These are phyloP conservation scores for Iphiclides podalirius DNA, from an alignment of 2,888 invertebrate genomes.

Conservation along the genomic window DNA sequence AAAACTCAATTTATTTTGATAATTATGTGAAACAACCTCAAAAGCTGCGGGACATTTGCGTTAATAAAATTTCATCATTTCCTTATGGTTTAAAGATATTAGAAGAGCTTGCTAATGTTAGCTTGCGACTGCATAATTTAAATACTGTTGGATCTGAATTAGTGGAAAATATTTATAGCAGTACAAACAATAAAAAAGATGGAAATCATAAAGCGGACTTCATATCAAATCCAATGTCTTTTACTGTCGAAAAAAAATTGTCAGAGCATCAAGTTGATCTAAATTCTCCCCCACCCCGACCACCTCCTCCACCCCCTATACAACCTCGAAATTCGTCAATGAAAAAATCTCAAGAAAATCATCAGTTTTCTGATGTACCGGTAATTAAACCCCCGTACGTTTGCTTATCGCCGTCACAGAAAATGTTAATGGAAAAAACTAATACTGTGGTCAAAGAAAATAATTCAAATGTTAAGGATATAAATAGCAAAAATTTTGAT, in stretches of 20 bases:
- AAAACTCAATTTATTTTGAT: conserved; percentile 32
- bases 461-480: conserved; percentile 83
- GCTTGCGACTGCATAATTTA: conserved; percentile 73
- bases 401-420: conserved; percentile 87
- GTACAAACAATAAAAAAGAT: neutral
- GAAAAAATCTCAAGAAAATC: conserved; percentile 59
- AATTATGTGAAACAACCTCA: conserved; percentile 50
- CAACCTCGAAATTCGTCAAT: conserved; percentile 67
- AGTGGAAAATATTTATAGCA: conserved; percentile 23
- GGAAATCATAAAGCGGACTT: neutral
- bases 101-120: conserved; percentile 84
- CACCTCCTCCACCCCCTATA: conserved; percentile 56
- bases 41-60: conserved; percentile 82
- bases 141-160: conserved; percentile 39
- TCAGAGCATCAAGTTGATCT: neutral
- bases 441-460: conserved; percentile 70
- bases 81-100: conserved; percentile 85
- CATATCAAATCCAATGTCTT: neutral
- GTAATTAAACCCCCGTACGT: conserved; percentile 82
- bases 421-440: conserved; percentile 78
- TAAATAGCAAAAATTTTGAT: conserved; percentile 85
- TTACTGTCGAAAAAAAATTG: neutral
- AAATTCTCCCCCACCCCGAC: conserved; percentile 6
- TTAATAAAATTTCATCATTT: conserved; percentile 82
- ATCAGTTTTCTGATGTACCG: conserved; percentile 80